These are phyloP conservation scores for Bungarus multicinctus DNA, from an alignment of 2,113 vertebrate species.

Conservation along the genomic window DNA sequence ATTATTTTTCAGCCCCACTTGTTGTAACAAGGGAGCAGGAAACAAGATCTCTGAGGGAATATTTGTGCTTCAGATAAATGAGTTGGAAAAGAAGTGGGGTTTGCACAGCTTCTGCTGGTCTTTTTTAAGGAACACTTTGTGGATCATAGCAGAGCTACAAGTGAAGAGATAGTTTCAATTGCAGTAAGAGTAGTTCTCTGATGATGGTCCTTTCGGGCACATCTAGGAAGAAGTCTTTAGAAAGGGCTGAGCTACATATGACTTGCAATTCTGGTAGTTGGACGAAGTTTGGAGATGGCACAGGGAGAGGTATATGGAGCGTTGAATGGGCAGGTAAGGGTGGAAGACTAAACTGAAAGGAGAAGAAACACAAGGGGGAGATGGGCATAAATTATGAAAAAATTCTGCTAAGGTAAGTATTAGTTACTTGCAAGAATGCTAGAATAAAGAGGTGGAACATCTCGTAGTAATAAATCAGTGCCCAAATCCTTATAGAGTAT, in stretches of 20 bases:
- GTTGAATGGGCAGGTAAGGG: not conserved
- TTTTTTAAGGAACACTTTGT: not conserved
- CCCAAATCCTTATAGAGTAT: not conserved
- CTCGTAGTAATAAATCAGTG: not conserved
- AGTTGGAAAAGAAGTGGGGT: not conserved
- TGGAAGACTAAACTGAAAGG: not conserved
- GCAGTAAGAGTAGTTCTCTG: not conserved
- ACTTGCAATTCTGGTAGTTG: not conserved
- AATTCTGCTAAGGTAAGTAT: not conserved
- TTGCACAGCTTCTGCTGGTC: not conserved
- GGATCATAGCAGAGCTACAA: not conserved
- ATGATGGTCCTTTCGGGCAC: not conserved
- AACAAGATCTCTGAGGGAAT: slow-evolving; percentile 1
- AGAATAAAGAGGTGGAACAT: not conserved
- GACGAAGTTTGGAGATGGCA: not conserved
- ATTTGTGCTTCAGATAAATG: not conserved
- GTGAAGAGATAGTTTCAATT: not conserved
- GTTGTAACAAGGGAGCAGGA: not conserved
- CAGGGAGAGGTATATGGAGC: not conserved
- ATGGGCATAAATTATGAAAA: not conserved
- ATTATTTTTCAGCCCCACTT: not conserved
- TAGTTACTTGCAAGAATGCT: not conserved
- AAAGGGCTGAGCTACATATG: not conserved
- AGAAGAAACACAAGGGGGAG: not conserved
- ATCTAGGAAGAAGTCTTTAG: not conserved